phyloP scores from a whole-genome alignment of 2,113 vertebrate genomes.

The Ammospiza caudacuta region DNA sequence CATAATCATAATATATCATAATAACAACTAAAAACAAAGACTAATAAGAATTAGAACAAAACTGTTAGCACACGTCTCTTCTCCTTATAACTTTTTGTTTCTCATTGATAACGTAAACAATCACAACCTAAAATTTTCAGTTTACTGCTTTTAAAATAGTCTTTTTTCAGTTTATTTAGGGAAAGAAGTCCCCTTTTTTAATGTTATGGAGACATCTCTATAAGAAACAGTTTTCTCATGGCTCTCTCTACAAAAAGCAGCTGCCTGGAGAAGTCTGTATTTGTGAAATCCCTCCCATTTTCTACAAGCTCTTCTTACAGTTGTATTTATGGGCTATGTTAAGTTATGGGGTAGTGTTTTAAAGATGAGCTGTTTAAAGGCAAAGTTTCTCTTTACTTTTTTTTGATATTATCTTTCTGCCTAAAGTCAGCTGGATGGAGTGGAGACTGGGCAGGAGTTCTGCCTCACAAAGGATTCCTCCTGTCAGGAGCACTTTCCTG shows the following conservation, averaged over 20 bases:
- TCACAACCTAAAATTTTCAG: neutral
- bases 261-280: neutral
- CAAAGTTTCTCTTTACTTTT: neutral
- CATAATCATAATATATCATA: neutral
- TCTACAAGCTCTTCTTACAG: neutral
- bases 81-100: neutral
- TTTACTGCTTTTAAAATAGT: neutral
- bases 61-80: neutral
- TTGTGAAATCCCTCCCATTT: neutral
- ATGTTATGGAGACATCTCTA: neutral
- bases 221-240: neutral
- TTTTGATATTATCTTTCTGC: neutral
- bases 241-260: neutral
- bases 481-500: neutral
- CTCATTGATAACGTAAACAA: neutral
- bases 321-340: neutral
- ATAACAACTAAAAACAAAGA: neutral
- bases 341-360: neutral
- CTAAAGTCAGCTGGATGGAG: neutral
- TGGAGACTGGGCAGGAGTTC: neutral
- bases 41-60: neutral
- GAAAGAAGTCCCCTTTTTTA: neutral
- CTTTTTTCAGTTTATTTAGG: neutral
- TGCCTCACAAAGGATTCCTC: neutral
- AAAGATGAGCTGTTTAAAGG: neutral